These are phyloP conservation scores for Apostichopus californicus DNA, from an alignment of 35 echinoderm and acorn worm genomes.

Conservation along the genomic window DNA sequence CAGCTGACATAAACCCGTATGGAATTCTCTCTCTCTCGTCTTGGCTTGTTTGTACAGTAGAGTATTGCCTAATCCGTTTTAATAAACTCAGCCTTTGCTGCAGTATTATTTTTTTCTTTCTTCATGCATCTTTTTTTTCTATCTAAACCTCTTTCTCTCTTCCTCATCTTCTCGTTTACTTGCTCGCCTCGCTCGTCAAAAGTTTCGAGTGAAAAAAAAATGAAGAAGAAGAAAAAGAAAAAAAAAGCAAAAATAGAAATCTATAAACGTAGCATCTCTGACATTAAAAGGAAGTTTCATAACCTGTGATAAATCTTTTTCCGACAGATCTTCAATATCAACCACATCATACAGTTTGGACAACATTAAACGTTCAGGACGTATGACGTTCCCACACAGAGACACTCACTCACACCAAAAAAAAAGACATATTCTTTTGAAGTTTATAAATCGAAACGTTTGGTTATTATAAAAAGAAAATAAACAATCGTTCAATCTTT, in stretches of 20 bases:
- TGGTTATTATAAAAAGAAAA: not conserved
- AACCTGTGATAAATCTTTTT: not conserved
- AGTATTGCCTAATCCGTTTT: conserved; percentile 17
- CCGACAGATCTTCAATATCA: not conserved
- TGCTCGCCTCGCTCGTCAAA: not conserved
- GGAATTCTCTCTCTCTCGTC: conserved; percentile 24
- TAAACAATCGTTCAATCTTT: not conserved
- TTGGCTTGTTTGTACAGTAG: conserved; percentile 1
- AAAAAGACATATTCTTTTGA: not conserved
- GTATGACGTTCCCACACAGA: not conserved
- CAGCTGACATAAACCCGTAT: conserved; percentile 30
- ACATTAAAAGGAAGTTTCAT: conserved; percentile 10
- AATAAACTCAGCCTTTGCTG: not conserved
- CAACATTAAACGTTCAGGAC: not conserved
- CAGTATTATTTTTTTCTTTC: not conserved
- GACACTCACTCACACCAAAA: too few species aligned
- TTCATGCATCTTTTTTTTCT: not conserved
- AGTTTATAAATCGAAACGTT: not conserved
- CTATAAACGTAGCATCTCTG: not conserved
- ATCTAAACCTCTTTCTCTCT: not conserved
- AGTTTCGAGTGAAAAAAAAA: conserved; percentile 1
- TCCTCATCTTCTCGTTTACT: not conserved
- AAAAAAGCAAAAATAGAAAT: too few species aligned
- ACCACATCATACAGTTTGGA: not conserved
- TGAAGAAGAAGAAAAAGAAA: not conserved